Conservation (phyloP, 1,140 invertebrate genomes). For the Drosophila prosaltans region DNA sequence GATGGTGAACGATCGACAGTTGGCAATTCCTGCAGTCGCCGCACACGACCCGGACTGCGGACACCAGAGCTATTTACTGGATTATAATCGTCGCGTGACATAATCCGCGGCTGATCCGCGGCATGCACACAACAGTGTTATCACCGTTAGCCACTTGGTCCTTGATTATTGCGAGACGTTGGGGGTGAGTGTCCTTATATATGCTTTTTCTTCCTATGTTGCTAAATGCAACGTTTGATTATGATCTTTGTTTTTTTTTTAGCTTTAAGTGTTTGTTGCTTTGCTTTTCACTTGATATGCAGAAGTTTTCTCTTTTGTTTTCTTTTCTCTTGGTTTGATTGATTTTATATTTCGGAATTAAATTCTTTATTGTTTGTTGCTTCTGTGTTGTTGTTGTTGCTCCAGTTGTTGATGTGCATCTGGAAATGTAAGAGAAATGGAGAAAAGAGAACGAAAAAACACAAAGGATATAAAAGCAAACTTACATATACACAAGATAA, state of each 20-base stretch:
- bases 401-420: conserved; percentile 59
- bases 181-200: conserved; percentile 1
- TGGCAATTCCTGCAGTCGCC: conserved; percentile 88
- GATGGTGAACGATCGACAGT: conserved; percentile 93
- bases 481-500: conserved; percentile 39
- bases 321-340: conserved; percentile 21
- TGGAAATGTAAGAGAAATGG: conserved; percentile 68
- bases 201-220: background rate
- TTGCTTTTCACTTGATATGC: conserved; percentile 47
- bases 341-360: conserved; percentile 17
- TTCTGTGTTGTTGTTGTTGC: conserved; percentile 52
- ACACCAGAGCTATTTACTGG: conserved; percentile 83
- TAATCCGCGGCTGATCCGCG: conserved; percentile 84
- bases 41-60: conserved; percentile 82
- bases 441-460: conserved; percentile 64
- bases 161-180: conserved; percentile 1
- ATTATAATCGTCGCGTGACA: conserved; percentile 90
- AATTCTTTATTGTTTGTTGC: conserved; percentile 49
- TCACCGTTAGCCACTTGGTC: conserved; percentile 3
- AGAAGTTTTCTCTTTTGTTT: conserved; percentile 33
- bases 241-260: conserved; percentile 34
- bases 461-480: conserved; percentile 49
- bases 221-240: conserved; percentile 72
- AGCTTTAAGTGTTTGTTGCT: background rate
- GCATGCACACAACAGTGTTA: conserved; percentile 53